Base-by-base conservation (phyloP, 23 tunicate genomes). In the Halocynthia roretzi region DNA sequence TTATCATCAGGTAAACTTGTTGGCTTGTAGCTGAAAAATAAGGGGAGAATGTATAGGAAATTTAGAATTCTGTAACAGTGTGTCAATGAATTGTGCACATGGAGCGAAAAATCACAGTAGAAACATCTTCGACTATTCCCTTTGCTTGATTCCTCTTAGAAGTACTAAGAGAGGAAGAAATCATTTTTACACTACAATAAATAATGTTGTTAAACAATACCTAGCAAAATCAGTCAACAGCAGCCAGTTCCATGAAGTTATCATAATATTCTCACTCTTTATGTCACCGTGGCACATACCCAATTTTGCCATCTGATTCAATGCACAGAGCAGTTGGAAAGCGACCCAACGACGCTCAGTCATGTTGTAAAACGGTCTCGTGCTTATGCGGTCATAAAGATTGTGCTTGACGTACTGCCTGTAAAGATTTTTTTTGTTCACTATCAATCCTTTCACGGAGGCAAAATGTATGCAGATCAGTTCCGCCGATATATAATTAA, bases 181-280 rank as follows among this genome's bases (percentile, higher is more conserved):
- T n/a, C n/a, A n/a, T 31, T 31, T 31, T 31, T 31, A 31, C 44
- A 31, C 44, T 31, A 31, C 44, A 31, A 31, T 31, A 31, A 31
- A 31, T 31, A 31, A 31, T 1, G 2, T 31, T 31, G 44, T 0
- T 31, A 31, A 31, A 31, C 44, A 31, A 31, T 18, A 74, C 78
- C 78, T 75, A 0, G 95, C 99, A 88, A 94, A 94, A 75, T 94
- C 99, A 19, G 99, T 72, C n/a, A 94, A 72, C 51, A 94, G 53
- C 17, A 94, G 76, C 99, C 99, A 94, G 62, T 94, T 88, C 95
- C 94, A 88, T 61, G 91, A 83, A 7, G 99, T 94, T 31, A 94
- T 74, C 51, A 88, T 66, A 8, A 94, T 77, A 77, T 94, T 94
- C 71, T 94, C 99, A 77, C 99, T 87, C 67, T 94, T 94, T 48